Evolutionary conservation across 1,140 invertebrate genomes (phyloP).

Genomic region (Gonioctena quinquepunctata): DNA sequence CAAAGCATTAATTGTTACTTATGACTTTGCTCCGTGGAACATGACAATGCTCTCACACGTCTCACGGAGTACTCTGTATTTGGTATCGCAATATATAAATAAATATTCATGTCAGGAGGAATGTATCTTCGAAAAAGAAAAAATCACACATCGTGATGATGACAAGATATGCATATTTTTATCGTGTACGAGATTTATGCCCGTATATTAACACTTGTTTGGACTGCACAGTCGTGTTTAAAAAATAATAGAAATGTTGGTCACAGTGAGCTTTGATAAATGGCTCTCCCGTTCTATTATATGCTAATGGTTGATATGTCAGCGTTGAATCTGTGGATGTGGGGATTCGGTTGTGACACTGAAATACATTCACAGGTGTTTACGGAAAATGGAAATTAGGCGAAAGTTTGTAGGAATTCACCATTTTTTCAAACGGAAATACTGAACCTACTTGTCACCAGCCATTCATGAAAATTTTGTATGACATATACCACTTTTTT

Average conservation of each 20-base stretch:
- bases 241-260: not conserved
- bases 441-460: too few relatives aligned
- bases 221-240: not conserved
- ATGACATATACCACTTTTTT: too few relatives aligned
- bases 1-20: conserved; percentile 31
- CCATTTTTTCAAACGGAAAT: too few relatives aligned
- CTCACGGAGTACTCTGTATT: conserved; percentile 24
- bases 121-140: not conserved
- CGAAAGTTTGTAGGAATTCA: too few relatives aligned
- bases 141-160: not conserved
- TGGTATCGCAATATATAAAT: conserved; percentile 24
- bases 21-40: conserved; percentile 24
- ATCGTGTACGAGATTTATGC: not conserved
- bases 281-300: not conserved
- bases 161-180: not conserved
- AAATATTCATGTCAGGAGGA: conserved; percentile 25
- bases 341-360: too few relatives aligned
- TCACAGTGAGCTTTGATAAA: not conserved
- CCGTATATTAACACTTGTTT: not conserved
- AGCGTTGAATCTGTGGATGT: not conserved
- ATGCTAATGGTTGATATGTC: not conserved
- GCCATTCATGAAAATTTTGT: too few relatives aligned
- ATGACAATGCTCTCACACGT: conserved; percentile 30
- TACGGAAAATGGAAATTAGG: too few relatives aligned
- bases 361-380: too few relatives aligned